Evolutionary conservation across 1,140 invertebrate genomes (phyloP).

Genomic region (Acromyrmex echinatior): DNA sequence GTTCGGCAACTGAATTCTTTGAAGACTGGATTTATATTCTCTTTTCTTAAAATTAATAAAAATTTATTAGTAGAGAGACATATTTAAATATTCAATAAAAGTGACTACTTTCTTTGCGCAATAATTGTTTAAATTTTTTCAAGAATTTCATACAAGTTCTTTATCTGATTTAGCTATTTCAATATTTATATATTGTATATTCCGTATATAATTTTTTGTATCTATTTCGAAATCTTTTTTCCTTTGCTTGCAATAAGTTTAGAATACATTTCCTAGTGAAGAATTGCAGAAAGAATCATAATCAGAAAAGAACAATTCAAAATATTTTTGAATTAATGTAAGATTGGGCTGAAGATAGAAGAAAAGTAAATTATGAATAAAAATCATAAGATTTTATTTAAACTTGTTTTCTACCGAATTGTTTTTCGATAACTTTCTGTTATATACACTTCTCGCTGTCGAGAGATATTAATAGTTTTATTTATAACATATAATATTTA

Average conservation of each 20-base stretch:
- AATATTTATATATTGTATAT: background rate
- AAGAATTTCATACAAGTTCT: background rate
- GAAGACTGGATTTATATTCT: constrained; percentile 23
- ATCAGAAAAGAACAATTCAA: background rate
- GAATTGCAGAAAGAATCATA: background rate
- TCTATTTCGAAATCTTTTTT: background rate
- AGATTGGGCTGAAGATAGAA: background rate
- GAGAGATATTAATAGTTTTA: background rate
- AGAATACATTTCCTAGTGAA: background rate
- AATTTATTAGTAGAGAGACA: background rate
- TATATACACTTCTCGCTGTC: background rate
- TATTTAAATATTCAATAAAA: constrained; percentile 17
- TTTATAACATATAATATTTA: background rate
- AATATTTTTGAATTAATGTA: background rate
- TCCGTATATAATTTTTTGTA: background rate
- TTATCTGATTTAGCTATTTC: background rate
- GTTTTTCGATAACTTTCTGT: background rate
- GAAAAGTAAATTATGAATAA: background rate
- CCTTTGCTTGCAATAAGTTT: background rate
- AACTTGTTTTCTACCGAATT: background rate
- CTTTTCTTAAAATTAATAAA: constrained; percentile 25
- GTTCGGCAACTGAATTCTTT: constrained; percentile 1
- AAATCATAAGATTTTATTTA: background rate
- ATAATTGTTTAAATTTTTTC: background rate
- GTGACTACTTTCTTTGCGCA: background rate